Conservation (phyloP, 2,113 vertebrate genomes). For the Cercopithecus mona region DNA sequence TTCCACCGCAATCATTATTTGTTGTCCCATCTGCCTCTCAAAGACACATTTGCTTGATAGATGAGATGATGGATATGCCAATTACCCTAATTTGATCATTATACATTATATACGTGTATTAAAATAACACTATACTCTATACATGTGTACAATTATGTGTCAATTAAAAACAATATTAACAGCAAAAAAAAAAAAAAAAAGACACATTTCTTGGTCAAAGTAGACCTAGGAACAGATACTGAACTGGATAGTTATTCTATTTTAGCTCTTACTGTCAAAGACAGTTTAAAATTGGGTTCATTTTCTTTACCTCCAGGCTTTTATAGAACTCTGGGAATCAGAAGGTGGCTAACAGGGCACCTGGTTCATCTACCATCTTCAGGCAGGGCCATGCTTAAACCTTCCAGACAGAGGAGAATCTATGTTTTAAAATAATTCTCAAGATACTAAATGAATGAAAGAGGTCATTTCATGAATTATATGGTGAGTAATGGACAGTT, state of each 20-base stretch:
- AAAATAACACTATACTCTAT: not conserved
- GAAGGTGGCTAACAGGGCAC: not conserved
- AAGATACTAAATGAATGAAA: not conserved
- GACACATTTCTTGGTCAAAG: not conserved
- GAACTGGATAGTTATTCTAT: not conserved
- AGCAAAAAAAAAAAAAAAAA: not conserved
- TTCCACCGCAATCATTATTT: not conserved
- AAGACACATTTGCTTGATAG: not conserved
- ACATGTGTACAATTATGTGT: not conserved
- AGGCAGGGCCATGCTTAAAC: not conserved
- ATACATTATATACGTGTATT: not conserved
- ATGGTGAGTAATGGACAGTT: not conserved
- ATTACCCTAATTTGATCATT: not conserved
- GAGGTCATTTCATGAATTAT: not conserved
- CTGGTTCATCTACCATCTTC: not conserved
- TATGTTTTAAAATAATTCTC: not conserved
- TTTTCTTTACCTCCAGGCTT: conserved; percentile 9
- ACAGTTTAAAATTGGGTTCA: not conserved
- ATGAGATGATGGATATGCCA: not conserved
- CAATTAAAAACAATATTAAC: not conserved
- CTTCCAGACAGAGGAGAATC: not conserved
- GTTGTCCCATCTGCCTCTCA: not conserved
- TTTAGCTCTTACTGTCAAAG: not conserved
- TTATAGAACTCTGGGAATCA: not conserved
- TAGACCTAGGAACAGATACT: not conserved